Evolutionary conservation across 1,140 invertebrate species (phyloP), one percentile per base, ranked within the genome.

Genomic region (Leucophenga varia): DNA sequence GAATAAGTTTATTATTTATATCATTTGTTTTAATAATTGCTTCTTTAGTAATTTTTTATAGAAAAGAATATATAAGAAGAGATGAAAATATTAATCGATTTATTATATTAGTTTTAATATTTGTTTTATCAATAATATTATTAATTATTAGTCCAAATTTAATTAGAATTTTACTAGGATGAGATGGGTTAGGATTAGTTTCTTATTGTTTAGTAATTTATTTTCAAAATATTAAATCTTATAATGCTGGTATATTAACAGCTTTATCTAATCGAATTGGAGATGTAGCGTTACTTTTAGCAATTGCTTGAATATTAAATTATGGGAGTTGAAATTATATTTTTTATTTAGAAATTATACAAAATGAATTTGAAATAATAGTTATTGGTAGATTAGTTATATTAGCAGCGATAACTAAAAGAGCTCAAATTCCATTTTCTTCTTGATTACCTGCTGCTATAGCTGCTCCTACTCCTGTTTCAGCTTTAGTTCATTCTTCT

Each of bases 361-460:
- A 64, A 59, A 74, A 57, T 59, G 60, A 76, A 63, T 61, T 42
- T 61, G 64, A 58, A 54, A 77, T 77, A 65, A 52, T 63, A 55
- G 49, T 80, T 53, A 67, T 81, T 76, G 61, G 76, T 7, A 46
- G 64, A 45, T 67, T 82, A 67, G 61, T 83, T 40, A 60, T 78
- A 54, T 64, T 83, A 57, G 80, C 79, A 2, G 71, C 78, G 38
- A 79, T 86, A 75, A 88, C 86, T 54, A 88, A 88, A 76, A 87
- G 84, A 56, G 85, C 85, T 64, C 84, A 87, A 77, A 79, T 87
- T 79, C 83, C 84, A 38, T 88, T 88, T 82, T 84, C 81, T 58
- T 77, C 79, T 32, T 77, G 86, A 67, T 71, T 88, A 22, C 86
- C 86, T 0, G 79, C 79, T 4, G 85, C 85, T 20, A 88, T 88